Percentiles rank a stretch among this genome's conserved stretches.
Evolutionary conservation across 2,113 vertebrate species (phyloP).

Genomic region (Prinia subflava): DNA sequence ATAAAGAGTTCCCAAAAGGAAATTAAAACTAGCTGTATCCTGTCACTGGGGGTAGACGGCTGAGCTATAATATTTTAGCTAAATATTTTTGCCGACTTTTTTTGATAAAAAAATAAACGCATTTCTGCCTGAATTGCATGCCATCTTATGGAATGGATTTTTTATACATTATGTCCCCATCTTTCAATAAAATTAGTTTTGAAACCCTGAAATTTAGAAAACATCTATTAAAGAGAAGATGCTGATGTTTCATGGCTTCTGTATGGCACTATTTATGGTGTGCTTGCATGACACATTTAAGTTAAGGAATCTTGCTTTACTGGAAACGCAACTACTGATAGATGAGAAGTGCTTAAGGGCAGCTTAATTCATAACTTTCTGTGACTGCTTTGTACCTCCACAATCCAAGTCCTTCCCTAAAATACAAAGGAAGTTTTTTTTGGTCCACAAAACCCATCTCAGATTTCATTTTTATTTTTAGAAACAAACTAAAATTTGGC

Average conservation of each 20-base stretch:
- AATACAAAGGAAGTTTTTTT: neutral
- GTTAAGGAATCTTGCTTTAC: neutral
- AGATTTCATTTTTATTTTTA: neutral
- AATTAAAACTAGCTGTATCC: neutral
- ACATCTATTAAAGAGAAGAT: neutral
- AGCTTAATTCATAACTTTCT: neutral
- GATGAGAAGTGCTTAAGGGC: rapidly evolving
- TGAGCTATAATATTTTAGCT: neutral
- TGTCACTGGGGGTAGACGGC: neutral
- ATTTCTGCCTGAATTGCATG: neutral
- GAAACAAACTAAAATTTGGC: neutral
- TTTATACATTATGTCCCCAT: neutral
- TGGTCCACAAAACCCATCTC: neutral
- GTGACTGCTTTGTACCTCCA: neutral
- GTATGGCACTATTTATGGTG: neutral
- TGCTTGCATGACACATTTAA: neutral
- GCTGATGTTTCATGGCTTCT: neutral
- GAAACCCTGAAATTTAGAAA: neutral
- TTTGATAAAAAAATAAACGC: neutral
- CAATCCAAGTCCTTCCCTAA: neutral
- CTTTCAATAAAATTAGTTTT: neutral
- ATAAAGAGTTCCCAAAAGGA: neutral
- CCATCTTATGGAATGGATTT: neutral
- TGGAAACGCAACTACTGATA: neutral
- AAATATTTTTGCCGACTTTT: neutral